Evolutionary conservation across 2,797 vertebrate genomes (phyloP).

Genomic region (Halcyon leucocephala): DNA sequence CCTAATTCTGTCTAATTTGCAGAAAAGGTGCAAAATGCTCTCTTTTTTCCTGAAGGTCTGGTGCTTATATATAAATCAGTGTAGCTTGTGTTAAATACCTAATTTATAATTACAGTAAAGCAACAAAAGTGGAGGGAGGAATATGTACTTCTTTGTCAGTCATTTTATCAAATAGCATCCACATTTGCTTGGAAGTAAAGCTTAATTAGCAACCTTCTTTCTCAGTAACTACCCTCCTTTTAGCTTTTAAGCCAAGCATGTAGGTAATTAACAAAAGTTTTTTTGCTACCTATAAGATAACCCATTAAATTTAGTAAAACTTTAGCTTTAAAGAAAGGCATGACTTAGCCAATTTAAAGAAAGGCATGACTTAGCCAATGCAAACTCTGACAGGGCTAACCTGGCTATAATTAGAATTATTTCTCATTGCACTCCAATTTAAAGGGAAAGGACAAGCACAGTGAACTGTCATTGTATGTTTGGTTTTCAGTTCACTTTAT

Average conservation of each 20-base stretch:
- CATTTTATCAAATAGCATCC: neutral
- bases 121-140: neutral
- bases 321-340: neutral
- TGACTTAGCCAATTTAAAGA: neutral
- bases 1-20: neutral
- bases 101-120: neutral
- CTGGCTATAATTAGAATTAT: neutral
- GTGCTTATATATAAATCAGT: conserved; percentile 42
- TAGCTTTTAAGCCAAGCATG: neutral
- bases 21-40: neutral
- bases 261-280: neutral
- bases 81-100: neutral
- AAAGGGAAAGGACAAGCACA: neutral
- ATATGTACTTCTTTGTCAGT: neutral
- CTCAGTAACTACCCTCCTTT: neutral
- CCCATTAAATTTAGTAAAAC: neutral
- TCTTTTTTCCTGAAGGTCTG: neutral
- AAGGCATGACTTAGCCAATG: neutral
- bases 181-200: neutral
- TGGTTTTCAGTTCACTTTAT: neutral
- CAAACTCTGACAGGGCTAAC: neutral
- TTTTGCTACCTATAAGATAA: neutral
- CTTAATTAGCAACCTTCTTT: neutral
- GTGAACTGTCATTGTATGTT: neutral
- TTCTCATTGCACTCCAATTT: neutral